Percentiles rank a stretch among this genome's conserved stretches.
Evolutionary conservation across 2,113 vertebrate genomes (phyloP).

Genomic region (Cavia aperea): DNA sequence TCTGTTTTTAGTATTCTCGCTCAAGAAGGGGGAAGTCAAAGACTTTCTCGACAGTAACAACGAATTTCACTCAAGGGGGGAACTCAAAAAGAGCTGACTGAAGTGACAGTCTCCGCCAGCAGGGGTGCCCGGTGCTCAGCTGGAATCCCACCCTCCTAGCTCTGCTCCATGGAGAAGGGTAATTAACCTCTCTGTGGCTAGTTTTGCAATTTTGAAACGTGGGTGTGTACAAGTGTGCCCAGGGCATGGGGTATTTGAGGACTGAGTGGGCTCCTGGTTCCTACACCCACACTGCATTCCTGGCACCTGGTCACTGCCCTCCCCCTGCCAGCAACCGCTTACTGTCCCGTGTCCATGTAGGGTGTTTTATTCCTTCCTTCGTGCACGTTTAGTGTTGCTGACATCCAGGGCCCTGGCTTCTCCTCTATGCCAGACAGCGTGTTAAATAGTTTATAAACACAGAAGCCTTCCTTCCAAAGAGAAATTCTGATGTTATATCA

Average conservation of each 20-base stretch:
- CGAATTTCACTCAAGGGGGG: neutral
- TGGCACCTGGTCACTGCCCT: neutral
- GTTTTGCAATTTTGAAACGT: neutral
- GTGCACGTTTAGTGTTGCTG: neutral
- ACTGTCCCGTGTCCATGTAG: accelerated
- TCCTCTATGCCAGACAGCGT: neutral
- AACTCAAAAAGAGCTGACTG: neutral
- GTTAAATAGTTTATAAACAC: neutral
- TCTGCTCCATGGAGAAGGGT: neutral
- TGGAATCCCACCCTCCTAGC: neutral
- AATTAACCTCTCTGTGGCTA: neutral
- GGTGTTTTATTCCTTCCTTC: neutral
- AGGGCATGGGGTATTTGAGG: neutral
- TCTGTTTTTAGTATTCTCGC: neutral
- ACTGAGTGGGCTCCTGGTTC: neutral
- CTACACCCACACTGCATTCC: neutral
- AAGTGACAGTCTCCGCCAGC: neutral
- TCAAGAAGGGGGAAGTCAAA: neutral
- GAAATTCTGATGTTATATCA: neutral
- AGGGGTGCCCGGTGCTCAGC: too few relatives aligned
- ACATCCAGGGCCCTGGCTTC: neutral
- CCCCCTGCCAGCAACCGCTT: neutral
- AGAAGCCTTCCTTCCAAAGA: neutral
- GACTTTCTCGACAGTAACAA: too few relatives aligned
- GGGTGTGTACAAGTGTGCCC: neutral